Percentiles rank a stretch among this genome's conserved stretches.
phyloP scores from a whole-genome alignment of 2,113 vertebrate genomes.

The Maccullochella peelii region DNA sequence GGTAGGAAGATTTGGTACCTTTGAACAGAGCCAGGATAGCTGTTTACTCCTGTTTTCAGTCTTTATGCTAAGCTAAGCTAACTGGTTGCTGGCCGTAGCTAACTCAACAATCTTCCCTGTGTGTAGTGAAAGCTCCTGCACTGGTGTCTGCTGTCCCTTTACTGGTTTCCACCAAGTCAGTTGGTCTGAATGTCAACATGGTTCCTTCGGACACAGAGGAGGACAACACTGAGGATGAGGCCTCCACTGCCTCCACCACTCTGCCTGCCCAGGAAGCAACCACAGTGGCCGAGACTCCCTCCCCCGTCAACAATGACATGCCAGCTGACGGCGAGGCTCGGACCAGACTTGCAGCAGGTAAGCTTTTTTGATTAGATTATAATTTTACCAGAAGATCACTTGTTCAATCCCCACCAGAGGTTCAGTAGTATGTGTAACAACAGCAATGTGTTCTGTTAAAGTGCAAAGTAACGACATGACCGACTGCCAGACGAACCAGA shows the following conservation, averaged over 20 bases:
- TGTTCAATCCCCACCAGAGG: not conserved
- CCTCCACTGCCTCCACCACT: slow-evolving; percentile 73
- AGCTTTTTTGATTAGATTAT: not conserved
- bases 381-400: not conserved
- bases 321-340: slow-evolving; percentile 42
- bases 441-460: not conserved
- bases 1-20: too few species aligned
- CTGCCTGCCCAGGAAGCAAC: slow-evolving; percentile 76
- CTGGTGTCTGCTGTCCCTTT: slow-evolving; percentile 36
- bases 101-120: not conserved
- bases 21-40: too few species aligned
- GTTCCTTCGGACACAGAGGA: slow-evolving; percentile 68
- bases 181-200: slow-evolving; percentile 42
- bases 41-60: too few species aligned
- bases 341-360: slow-evolving; percentile 6
- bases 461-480: not conserved
- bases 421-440: not conserved
- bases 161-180: slow-evolving; percentile 55
- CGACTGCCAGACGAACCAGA: not conserved
- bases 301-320: slow-evolving; percentile 61
- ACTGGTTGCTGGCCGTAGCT: too few species aligned
- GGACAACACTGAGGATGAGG: slow-evolving; percentile 68
- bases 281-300: slow-evolving; percentile 40
- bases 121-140: slow-evolving; percentile 39
- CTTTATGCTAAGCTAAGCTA: too few species aligned